Conservation (phyloP, 1,140 invertebrate genomes). For the Lepeophtheirus salmonis region DNA sequence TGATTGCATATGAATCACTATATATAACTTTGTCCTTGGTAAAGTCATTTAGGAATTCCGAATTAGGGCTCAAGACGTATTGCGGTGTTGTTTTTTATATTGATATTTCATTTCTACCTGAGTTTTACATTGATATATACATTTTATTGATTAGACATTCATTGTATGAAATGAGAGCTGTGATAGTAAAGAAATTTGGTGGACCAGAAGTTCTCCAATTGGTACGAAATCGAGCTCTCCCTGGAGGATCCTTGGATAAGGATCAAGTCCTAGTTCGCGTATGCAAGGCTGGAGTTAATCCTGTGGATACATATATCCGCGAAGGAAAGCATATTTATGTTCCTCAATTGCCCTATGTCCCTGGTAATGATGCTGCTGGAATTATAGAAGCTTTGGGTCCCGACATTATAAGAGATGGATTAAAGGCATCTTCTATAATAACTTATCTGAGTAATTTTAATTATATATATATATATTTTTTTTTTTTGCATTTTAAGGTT, state of each 20-base stretch:
- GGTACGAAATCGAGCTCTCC: background rate
- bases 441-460: too few relatives aligned
- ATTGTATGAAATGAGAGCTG: background rate
- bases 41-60: too few relatives aligned
- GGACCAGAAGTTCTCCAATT: background rate
- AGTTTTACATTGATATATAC: too few relatives aligned
- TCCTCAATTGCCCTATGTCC: conserved; percentile 34
- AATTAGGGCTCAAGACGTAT: too few relatives aligned
- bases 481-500: conserved; percentile 26
- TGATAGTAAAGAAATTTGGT: background rate
- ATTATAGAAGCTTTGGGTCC: conserved; percentile 31
- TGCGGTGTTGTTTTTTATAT: too few relatives aligned
- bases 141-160: conserved; percentile 7
- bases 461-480: background rate
- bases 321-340: conserved; percentile 28
- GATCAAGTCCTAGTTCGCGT: conserved; percentile 33
- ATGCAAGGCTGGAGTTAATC: conserved; percentile 35
- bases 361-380: conserved; percentile 36
- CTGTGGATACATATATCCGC: conserved; percentile 39
- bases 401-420: conserved; percentile 3
- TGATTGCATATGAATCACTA: too few relatives aligned
- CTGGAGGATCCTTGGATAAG: background rate
- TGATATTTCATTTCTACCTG: too few relatives aligned
- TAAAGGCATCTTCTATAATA: background rate
- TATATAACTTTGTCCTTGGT: too few relatives aligned